Evolutionary conservation across 2,797 vertebrate genomes (phyloP).

Genomic region (Macropus fuliginosus): DNA sequence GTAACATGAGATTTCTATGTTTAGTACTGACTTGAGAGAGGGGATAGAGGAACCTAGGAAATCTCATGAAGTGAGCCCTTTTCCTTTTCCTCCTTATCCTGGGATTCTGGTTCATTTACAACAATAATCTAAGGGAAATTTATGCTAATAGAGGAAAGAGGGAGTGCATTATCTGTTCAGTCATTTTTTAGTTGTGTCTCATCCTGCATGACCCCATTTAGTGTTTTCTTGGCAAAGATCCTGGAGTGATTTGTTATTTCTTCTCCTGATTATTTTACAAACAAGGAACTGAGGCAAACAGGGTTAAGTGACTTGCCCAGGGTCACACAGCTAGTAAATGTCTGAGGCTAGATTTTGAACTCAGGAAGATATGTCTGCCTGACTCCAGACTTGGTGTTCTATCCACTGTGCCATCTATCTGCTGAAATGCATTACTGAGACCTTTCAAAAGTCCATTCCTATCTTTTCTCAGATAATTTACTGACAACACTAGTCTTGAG

Average conservation of each 20-base stretch:
- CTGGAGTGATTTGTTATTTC: not conserved
- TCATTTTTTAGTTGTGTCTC: not conserved
- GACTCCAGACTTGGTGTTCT: not conserved
- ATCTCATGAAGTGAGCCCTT: not conserved
- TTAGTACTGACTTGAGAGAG: not conserved
- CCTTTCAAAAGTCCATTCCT: not conserved
- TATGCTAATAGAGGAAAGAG: not conserved
- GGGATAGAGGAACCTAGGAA: not conserved
- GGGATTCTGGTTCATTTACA: not conserved
- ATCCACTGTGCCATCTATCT: not conserved
- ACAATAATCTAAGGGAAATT: not conserved
- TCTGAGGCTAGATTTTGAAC: not conserved
- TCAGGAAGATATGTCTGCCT: not conserved
- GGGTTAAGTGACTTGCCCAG: not conserved
- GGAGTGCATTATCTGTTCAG: not conserved
- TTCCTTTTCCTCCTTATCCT: not conserved
- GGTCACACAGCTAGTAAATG: not conserved
- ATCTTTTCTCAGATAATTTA: not conserved
- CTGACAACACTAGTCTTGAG: not conserved
- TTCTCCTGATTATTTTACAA: not conserved
- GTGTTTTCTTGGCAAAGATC: not conserved
- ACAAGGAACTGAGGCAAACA: not conserved
- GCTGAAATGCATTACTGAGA: not conserved
- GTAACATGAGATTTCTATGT: not conserved
- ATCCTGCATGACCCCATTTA: not conserved